Evolutionary conservation across 2,113 vertebrate genomes (phyloP), one percentile per base, ranked within the genome.

Genomic region (Hoplias malabaricus): DNA sequence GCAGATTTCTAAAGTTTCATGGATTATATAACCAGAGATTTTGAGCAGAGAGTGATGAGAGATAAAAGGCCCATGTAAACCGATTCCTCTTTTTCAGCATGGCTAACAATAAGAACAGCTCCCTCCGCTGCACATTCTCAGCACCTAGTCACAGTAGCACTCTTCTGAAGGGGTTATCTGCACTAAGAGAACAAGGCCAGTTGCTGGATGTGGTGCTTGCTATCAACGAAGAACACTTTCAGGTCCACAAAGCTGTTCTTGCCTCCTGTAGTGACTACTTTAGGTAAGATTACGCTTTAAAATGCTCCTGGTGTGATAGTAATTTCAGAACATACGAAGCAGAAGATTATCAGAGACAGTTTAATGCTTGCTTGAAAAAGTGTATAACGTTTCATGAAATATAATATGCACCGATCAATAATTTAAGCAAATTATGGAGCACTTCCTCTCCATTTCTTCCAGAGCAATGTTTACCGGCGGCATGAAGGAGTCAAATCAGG

Each of bases 221-320:
- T 69, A 88, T 99, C 89, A 95, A 95, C 83, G 92, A 94, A 70
- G 95, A 98, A 91, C 94, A 87, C 67, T 99, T 99, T 89, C 93
- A 93, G 59, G 98, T 98, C 23, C 97, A 99, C 92, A 96, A 94
- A 91, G 96, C 97, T 40, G 96, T 99, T 81, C 91, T 99, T 87
- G 97, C 98, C 1, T 95, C 98, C 86, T 98, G 98, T 93, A 99
- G 98, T 77, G 96, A 99, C 90, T 99, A 99, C 88, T 99, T 99
- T 93, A 95, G 98, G 98, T 99, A 68, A 83, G 88, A 79, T 48
- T 16, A 56, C 27, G 25, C 36, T 34, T 7, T 19, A 14, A 43
- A 11, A 11, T 16, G 27, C 23, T 42, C 59, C 21, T 14, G 16
- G 25, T n/a, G 21, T 43, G 48, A 25, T 21, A 5, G 63, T 42